phyloP scores from a whole-genome alignment of 2,888 invertebrate species.

The Torymus tubicola region DNA sequence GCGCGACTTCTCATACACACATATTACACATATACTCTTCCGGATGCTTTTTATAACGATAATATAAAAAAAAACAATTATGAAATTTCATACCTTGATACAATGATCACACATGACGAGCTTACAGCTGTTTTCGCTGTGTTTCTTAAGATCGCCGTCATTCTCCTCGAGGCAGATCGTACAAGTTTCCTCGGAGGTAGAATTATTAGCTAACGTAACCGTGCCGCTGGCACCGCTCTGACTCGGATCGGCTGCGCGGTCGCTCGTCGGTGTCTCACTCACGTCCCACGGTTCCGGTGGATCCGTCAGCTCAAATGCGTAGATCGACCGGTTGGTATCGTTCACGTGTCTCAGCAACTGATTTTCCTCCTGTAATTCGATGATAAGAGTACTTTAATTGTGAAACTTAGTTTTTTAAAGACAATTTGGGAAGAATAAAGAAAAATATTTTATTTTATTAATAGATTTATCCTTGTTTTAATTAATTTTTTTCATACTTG shows the following conservation, averaged over 20 bases:
- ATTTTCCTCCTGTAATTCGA: conserved; percentile 78
- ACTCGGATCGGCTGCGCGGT: conserved; percentile 26
- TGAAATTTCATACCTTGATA: conserved; percentile 76
- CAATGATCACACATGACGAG: conserved; percentile 79
- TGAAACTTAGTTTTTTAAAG: too few species aligned
- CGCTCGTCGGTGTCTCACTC: conserved; percentile 64
- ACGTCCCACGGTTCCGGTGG: conserved; percentile 70
- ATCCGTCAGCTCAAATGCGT: conserved; percentile 76
- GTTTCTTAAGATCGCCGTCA: conserved; percentile 78
- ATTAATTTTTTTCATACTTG: too few species aligned
- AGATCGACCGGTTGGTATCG: conserved; percentile 76
- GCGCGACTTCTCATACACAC: conserved; percentile 11
- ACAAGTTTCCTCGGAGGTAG: conserved; percentile 71
- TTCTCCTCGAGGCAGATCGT: conserved; percentile 81
- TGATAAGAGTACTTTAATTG: conserved; percentile 25
- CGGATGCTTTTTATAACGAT: too few species aligned
- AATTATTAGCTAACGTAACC: background rate
- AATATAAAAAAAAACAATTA: conserved; percentile 13
- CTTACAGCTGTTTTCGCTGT: conserved; percentile 79
- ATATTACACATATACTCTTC: too few species aligned
- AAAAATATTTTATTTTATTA: too few species aligned
- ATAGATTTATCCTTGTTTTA: too few species aligned
- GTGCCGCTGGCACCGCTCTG: conserved; percentile 26
- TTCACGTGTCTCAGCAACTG: conserved; percentile 78
- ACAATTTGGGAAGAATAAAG: too few species aligned